Evolutionary conservation across 2,113 vertebrate species (phyloP).

Genomic region (Lota lota): DNA sequence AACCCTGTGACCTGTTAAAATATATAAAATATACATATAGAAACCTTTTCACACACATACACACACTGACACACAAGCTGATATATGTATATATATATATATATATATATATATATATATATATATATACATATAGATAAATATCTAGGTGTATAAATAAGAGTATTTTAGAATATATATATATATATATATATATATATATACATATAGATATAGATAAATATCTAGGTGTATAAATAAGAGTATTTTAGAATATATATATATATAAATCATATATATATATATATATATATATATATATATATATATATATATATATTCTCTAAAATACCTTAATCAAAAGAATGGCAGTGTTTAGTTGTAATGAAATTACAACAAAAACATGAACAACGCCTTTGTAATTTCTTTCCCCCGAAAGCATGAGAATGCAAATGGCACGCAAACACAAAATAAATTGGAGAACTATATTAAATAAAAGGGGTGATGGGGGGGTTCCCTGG

Average conservation of each 20-base stretch:
- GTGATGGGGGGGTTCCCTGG: conserved; percentile 9
- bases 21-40: conserved; percentile 17
- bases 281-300: not conserved
- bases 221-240: too few species aligned
- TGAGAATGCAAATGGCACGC: conserved; percentile 21
- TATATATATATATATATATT: too few species aligned
- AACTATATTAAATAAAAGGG: conserved; percentile 5
- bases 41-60: too few species aligned
- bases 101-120: conserved; percentile 1
- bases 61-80: too few species aligned
- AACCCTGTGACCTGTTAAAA: conserved; percentile 37
- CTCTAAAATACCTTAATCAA: too few species aligned
- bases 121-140: not conserved
- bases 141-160: too few species aligned
- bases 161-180: too few species aligned
- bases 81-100: conserved; percentile 18
- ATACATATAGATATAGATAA: not conserved
- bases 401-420: conserved; percentile 12
- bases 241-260: too few species aligned
- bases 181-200: conserved; percentile 1
- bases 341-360: too few species aligned
- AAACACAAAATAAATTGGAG: conserved; percentile 6
- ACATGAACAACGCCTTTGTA: too few species aligned
- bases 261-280: conserved; percentile 3
- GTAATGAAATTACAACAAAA: too few species aligned